Percentiles rank a stretch among this genome's conserved stretches.
Conservation (phyloP, 2,113 vertebrate species). For the Amazona vittata region DNA sequence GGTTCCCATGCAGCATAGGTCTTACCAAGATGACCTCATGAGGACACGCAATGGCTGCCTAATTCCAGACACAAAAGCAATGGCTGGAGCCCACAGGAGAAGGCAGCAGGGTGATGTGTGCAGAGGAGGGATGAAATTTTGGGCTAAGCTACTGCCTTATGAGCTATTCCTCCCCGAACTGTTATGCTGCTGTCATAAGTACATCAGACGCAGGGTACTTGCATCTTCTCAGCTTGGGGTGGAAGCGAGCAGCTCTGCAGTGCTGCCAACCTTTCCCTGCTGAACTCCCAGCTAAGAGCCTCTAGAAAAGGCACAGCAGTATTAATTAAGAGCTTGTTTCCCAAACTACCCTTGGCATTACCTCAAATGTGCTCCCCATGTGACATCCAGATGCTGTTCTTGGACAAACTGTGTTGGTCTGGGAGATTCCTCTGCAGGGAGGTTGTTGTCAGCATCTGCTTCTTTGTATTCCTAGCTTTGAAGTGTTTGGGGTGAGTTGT, state of each 20-base stretch:
- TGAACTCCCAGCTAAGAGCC: background rate
- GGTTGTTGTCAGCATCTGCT: fast-evolving
- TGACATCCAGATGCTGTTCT: background rate
- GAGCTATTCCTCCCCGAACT: background rate
- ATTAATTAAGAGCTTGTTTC: background rate
- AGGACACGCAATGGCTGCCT: background rate
- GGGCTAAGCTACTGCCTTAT: background rate
- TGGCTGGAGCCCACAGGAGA: background rate
- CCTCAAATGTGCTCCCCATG: fast-evolving
- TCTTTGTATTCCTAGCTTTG: background rate
- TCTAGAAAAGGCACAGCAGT: background rate
- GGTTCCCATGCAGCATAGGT: background rate
- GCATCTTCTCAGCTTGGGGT: background rate
- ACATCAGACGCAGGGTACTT: background rate
- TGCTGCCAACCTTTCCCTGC: fast-evolving
- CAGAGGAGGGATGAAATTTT: background rate
- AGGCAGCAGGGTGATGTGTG: background rate
- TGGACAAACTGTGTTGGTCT: background rate
- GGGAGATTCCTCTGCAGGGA: background rate
- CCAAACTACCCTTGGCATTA: background rate
- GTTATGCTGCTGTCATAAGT: background rate
- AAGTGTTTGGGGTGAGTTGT: background rate
- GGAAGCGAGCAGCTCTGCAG: background rate
- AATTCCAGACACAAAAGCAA: background rate
- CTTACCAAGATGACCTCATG: fast-evolving